Evolutionary conservation across 2,797 vertebrate species (phyloP).

Genomic region (Simalia tracyae): DNA sequence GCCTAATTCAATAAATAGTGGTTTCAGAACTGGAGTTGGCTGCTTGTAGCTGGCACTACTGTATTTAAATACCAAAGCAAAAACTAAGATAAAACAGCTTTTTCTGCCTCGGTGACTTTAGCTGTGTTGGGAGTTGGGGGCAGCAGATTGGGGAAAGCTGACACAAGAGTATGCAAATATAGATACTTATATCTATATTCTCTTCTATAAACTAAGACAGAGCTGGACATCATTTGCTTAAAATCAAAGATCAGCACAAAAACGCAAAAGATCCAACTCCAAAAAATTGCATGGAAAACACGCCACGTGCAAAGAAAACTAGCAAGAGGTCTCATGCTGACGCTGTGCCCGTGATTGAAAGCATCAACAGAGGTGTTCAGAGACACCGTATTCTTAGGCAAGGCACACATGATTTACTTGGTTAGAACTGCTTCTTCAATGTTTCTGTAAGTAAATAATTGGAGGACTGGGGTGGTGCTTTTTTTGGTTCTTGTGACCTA

Average conservation of each 20-base stretch:
- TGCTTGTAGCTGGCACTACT: neutral
- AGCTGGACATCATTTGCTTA: neutral
- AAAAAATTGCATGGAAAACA: neutral
- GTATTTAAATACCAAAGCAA: neutral
- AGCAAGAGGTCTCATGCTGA: neutral
- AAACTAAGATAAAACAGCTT: neutral
- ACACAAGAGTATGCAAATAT: neutral
- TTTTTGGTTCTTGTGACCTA: neutral
- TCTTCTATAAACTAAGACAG: neutral
- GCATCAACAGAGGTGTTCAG: neutral
- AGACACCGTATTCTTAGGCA: neutral
- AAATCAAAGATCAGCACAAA: neutral
- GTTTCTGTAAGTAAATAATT: neutral
- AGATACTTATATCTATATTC: neutral
- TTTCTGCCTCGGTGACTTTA: neutral
- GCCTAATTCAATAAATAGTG: neutral
- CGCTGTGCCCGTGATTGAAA: neutral
- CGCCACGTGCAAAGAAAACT: neutral
- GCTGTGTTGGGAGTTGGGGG: neutral
- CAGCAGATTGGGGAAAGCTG: neutral
- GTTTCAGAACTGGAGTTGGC: neutral
- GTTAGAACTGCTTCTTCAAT: neutral
- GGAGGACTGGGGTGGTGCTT: neutral
- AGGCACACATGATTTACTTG: neutral
- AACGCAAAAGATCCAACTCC: neutral